These are phyloP conservation scores for Leucoraja erinaceus DNA, from an alignment of 2,113 vertebrate species.

Conservation along the genomic window DNA sequence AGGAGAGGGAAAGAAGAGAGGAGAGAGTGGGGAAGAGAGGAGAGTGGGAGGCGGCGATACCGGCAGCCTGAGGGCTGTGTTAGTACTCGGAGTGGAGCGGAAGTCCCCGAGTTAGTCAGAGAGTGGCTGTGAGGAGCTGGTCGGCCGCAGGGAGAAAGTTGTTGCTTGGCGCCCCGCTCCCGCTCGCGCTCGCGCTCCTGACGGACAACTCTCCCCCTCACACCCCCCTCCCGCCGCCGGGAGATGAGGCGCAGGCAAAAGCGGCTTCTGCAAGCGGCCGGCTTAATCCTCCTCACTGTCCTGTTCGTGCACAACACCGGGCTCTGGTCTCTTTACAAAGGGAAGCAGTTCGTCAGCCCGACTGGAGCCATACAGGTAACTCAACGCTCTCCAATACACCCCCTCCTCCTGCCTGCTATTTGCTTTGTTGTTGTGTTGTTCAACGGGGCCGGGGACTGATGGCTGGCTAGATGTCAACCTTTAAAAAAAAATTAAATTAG, in stretches of 20 bases:
- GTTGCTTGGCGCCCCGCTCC: too few species aligned
- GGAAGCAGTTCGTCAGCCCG: constrained; percentile 73
- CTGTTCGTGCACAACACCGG: constrained; percentile 87
- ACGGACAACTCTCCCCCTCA: background rate
- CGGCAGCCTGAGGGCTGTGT: background rate
- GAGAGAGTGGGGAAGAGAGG: too few species aligned
- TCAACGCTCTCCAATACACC: constrained; percentile 3
- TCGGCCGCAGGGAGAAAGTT: constrained; percentile 17
- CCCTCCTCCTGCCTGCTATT: background rate
- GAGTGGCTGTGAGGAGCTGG: background rate
- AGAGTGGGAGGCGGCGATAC: background rate
- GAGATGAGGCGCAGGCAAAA: constrained; percentile 86
- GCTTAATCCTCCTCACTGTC: constrained; percentile 74
- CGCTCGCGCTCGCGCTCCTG: background rate
- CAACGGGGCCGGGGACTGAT: background rate
- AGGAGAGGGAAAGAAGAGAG: too few species aligned
- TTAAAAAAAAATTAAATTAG: too few species aligned
- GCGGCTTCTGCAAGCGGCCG: constrained; percentile 77
- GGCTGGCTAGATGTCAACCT: background rate
- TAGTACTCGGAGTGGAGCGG: background rate
- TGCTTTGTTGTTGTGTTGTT: background rate
- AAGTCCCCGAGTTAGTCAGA: constrained; percentile 19
- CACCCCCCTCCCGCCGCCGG: background rate
- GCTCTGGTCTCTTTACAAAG: constrained; percentile 83
- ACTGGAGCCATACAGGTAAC: constrained; percentile 50